Conservation (phyloP, 2,113 vertebrate genomes). For the Salminus brasiliensis region DNA sequence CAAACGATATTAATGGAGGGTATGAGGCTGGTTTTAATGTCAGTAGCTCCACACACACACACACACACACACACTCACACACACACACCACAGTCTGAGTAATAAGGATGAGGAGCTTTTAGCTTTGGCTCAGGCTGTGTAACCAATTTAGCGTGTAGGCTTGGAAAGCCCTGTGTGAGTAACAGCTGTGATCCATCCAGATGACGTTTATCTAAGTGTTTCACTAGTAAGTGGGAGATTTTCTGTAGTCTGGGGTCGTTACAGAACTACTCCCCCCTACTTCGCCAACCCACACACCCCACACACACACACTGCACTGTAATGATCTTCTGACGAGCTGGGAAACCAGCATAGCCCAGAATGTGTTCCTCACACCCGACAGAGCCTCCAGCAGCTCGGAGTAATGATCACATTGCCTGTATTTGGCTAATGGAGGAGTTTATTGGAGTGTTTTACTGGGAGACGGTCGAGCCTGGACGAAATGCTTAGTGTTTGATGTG, state of each 20-base stretch:
- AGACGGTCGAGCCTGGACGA: too few species aligned
- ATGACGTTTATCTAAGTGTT: constrained; percentile 44
- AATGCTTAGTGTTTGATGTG: too few species aligned
- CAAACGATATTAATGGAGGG: too few species aligned
- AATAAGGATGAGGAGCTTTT: not conserved
- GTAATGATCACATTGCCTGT: too few species aligned
- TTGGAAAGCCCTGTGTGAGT: constrained; percentile 24
- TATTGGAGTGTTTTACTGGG: too few species aligned
- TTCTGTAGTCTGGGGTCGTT: not conserved
- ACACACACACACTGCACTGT: constrained; percentile 53
- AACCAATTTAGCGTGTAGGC: not conserved
- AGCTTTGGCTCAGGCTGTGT: not conserved
- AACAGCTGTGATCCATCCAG: constrained; percentile 68
- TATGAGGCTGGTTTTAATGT: too few species aligned
- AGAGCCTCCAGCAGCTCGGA: too few species aligned
- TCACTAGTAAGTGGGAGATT: constrained; percentile 51
- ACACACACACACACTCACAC: too few species aligned
- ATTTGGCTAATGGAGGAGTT: too few species aligned
- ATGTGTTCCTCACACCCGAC: not conserved
- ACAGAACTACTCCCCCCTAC: constrained; percentile 57
- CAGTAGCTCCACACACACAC: too few species aligned
- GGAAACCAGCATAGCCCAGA: not conserved
- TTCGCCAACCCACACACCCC: constrained; percentile 57
- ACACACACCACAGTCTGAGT: not conserved
- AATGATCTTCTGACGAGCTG: constrained; percentile 27